Conservation (phyloP, 2,888 invertebrate genomes). For the Dasysyrphus tricinctus region DNA sequence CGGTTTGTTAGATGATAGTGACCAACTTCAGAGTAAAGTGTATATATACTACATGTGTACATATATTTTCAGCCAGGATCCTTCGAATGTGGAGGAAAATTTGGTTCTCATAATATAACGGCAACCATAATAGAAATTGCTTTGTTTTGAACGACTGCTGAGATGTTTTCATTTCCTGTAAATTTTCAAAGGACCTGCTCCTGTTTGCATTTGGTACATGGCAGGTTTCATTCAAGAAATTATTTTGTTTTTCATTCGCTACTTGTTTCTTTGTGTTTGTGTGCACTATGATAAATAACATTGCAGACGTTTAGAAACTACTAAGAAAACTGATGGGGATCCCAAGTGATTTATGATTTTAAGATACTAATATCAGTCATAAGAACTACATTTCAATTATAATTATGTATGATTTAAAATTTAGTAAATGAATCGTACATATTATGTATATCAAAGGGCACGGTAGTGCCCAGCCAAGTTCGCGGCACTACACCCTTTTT, state of each 20-base stretch:
- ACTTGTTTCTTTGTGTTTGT: neutral
- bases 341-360: too few species aligned
- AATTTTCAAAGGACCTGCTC: neutral
- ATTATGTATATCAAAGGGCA: too few species aligned
- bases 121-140: neutral
- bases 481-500: too few species aligned
- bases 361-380: too few species aligned
- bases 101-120: neutral
- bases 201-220: neutral
- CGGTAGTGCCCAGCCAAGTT: too few species aligned
- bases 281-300: neutral
- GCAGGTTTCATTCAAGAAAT: neutral
- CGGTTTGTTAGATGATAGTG: neutral
- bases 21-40: neutral
- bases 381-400: too few species aligned
- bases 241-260: neutral
- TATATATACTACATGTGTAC: neutral
- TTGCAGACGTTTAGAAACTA: neutral
- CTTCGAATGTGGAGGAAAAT: neutral
- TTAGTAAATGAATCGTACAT: too few species aligned
- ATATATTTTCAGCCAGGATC: neutral
- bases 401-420: too few species aligned
- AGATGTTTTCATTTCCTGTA: conserved; percentile 2
- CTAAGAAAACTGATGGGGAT: too few species aligned
- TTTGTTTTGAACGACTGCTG: neutral